Evolutionary conservation across 2,113 vertebrate genomes (phyloP), one percentile per base, ranked within the genome.

Genomic region (Murina feae): DNA sequence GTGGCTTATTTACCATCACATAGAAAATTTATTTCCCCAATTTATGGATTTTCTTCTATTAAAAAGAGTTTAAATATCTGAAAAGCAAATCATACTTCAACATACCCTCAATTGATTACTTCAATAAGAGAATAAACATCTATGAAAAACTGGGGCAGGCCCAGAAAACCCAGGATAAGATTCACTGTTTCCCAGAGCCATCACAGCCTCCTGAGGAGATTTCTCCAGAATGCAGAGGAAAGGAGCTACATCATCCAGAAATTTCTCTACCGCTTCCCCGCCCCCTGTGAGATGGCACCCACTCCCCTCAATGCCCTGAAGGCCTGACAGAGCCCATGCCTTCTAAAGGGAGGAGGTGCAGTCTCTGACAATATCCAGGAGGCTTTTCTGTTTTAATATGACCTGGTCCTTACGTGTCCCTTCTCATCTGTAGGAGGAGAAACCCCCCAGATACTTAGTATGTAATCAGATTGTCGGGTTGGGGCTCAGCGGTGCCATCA

Each of bases 11-110:
- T 58, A 21, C 9, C 5, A 12, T 49, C n/a, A 76, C 6, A 30
- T 1, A 20, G 30, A 44, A 63, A 13, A 18, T n/a, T n/a, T 66
- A 44, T 63, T 65, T 49, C 28, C 35, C 5, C 25, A 16, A 78
- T 86, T 60, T 75, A 13, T 78, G 12, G 9, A 66, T 86, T 89
- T 86, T 81, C 17, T 86, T 20, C 42, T 49, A 30, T 16, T 16
- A 37, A 63, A 80, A 60, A 16, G 9, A 12, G 17, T 71, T 87
- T 84, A 53, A 60, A 60, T 84, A 75, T 17, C 28, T 66, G 28
- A 65, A 95, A 80, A 81, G 21, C 18, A 86, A 92, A 66, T 35
- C 35, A 78, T 12, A 55, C 58, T 80, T 90, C 39, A 63, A 23
- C 85, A 69, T 37, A 37, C 21, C 37, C 6, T 53, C 35, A 71